Base-by-base conservation (phyloP, 2,888 invertebrate genomes). In the Abscondita cerata region DNA sequence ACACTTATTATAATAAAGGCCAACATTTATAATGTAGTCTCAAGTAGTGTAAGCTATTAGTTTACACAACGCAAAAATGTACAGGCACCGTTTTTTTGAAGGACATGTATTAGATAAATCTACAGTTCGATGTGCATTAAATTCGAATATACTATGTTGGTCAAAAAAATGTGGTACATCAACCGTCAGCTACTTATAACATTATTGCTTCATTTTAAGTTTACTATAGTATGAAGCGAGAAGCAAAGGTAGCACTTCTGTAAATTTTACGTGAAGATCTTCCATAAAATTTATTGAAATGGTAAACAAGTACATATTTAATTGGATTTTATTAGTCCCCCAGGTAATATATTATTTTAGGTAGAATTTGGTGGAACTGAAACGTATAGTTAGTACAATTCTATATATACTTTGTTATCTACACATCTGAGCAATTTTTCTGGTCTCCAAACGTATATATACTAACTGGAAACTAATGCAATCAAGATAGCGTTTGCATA, bases 361-460 rank as follows among this genome's bases (percentile, higher is more conserved):
- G 18, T 51, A 33, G 4, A 18, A 11, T 9, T 19, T 16, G 16
- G 5, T 11, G 19, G 1, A 44, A 44, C 16, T 18, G 18, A 44
- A 41, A 53, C 20, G 19, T 53, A 40, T 20, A 41, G 18, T 41
- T 40, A 33, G 15, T n/a, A 40, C 19, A 19, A 20, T 54, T 13
- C 46, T 64, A 64, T 52, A 64, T 52, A 31, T 59, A 59, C 31
- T 33, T 46, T 38, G 59, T 65, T 65, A 65, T 65, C 64, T 67
- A 77, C 76, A 78, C 67, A 73, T 73, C 74, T 79, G 79, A 79
- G 79, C 79, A 79, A 78, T 73, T 73, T 73, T 78, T 79, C 77
- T 76, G 77, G 79, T 77, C 73, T 74, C 75, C 75, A 72, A 78
- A 78, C 75, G 78, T 77, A 78, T 78, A 71, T 78, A 78, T 78